A percentile compares a stretch with the other conserved stretches of the same genome.
Conservation (phyloP, 2,888 invertebrate species). For the Trileptium ribeirensis region DNA sequence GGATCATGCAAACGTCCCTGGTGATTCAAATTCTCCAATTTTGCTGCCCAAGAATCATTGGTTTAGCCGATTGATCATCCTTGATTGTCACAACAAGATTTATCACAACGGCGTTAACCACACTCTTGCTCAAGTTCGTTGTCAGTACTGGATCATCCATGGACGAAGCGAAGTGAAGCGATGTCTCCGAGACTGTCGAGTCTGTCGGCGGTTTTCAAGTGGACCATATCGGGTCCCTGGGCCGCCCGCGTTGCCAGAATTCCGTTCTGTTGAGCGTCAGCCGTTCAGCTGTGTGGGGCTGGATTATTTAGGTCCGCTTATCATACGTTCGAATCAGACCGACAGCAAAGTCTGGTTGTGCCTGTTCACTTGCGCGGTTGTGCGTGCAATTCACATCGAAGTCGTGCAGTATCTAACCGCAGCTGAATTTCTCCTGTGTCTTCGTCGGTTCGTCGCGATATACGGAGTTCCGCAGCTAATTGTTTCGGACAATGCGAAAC, state of each 20-base stretch:
- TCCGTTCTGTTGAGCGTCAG: not conserved
- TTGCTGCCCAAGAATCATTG: conserved; percentile 7
- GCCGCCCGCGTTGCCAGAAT: not conserved
- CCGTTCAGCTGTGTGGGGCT: not conserved
- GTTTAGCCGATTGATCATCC: not conserved
- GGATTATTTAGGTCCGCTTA: conserved; percentile 13
- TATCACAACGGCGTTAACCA: not conserved
- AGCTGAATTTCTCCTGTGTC: not conserved
- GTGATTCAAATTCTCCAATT: not conserved
- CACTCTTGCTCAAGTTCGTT: not conserved
- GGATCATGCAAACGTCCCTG: not conserved
- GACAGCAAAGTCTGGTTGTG: conserved; percentile 18
- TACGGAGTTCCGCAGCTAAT: not conserved
- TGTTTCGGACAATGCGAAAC: not conserved
- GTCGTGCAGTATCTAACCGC: not conserved
- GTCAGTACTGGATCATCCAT: not conserved
- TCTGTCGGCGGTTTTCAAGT: not conserved
- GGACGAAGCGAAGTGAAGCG: not conserved
- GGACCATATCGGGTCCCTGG: not conserved
- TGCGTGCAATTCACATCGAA: conserved; percentile 24
- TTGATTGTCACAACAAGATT: conserved; percentile 4
- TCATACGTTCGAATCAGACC: not conserved
- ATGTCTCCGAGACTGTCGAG: not conserved
- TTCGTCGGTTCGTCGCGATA: not conserved
- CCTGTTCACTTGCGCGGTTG: conserved; percentile 15